phyloP scores from a whole-genome alignment of 2,113 vertebrate species.

The Zosterops lateralis region DNA sequence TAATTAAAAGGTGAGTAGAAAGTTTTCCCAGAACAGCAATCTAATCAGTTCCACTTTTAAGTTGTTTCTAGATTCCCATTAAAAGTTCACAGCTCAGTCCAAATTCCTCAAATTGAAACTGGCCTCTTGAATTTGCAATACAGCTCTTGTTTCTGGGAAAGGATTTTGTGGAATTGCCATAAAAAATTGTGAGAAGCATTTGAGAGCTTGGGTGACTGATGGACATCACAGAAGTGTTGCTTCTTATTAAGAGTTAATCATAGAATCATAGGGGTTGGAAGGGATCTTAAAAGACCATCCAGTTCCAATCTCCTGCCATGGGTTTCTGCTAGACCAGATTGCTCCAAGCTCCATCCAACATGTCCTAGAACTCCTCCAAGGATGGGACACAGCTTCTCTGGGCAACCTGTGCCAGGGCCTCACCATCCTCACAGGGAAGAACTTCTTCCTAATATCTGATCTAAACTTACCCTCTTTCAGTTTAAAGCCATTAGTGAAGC shows the following conservation, averaged over 20 bases:
- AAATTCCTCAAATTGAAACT: not conserved
- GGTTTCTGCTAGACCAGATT: accelerated
- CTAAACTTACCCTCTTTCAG: not conserved
- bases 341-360: not conserved
- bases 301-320: not conserved
- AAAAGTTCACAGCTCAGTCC: not conserved
- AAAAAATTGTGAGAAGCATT: not conserved
- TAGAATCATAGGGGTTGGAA: not conserved
- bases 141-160: not conserved
- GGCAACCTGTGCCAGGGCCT: not conserved
- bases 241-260: not conserved
- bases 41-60: not conserved
- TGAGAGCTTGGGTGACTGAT: not conserved
- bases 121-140: not conserved
- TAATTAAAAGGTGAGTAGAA: not conserved
- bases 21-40: not conserved
- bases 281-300: not conserved
- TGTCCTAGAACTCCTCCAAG: not conserved
- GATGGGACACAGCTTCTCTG: not conserved
- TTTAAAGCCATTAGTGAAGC: not conserved
- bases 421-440: not conserved
- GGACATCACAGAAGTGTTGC: not conserved
- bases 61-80: not conserved
- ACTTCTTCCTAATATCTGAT: not conserved
- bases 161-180: not conserved